Evolutionary conservation across 37 sponge, comb jelly and placozoan species (phyloP).

Genomic region (Cladorhizidae sp.): DNA sequence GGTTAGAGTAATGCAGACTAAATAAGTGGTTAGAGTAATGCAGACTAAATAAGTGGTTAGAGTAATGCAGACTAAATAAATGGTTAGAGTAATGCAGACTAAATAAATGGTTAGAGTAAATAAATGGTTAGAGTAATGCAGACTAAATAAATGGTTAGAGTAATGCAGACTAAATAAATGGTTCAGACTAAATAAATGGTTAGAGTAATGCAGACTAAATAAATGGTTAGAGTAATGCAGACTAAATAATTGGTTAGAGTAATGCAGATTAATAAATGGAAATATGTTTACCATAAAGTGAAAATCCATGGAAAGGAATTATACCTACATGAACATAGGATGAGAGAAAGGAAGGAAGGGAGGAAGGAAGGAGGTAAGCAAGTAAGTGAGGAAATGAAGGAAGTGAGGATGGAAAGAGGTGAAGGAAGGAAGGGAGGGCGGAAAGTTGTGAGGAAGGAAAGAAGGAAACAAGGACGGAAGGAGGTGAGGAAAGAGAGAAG

Average conservation of each 20-base stretch:
- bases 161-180: too few relatives aligned
- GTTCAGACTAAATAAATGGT: too few relatives aligned
- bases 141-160: too few relatives aligned
- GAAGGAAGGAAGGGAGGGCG: not conserved
- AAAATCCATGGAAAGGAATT: slow-evolving; percentile 60
- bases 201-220: too few relatives aligned
- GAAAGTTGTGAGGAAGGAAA: not conserved
- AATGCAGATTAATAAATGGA: not conserved
- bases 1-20: too few relatives aligned
- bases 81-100: too few relatives aligned
- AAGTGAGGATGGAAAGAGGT: slow-evolving; percentile 1
- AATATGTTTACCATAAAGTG: slow-evolving; percentile 15
- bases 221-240: not conserved
- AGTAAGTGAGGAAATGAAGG: too few relatives aligned
- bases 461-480: not conserved
- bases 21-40: too few relatives aligned
- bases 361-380: not conserved
- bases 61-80: too few relatives aligned
- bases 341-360: not conserved
- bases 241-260: not conserved
- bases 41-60: too few relatives aligned
- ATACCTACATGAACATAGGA: slow-evolving; percentile 18
- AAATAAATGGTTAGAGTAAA: too few relatives aligned
- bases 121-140: too few relatives aligned
- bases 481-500: not conserved